These are phyloP conservation scores for Chionomys nivalis DNA, from an alignment of 2,113 vertebrate species.

Conservation along the genomic window DNA sequence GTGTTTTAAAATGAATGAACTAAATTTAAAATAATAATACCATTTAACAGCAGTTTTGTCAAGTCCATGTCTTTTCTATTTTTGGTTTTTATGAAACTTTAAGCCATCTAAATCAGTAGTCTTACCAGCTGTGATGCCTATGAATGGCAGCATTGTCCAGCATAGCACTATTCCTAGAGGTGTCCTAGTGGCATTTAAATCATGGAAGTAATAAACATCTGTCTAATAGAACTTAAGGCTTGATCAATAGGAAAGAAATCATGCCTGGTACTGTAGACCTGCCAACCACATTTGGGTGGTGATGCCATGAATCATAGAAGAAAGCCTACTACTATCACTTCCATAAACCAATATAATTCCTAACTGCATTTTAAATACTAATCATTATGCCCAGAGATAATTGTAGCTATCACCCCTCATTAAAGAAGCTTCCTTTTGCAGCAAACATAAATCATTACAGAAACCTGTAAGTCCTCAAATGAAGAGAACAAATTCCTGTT, in stretches of 20 bases:
- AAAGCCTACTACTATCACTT: too few species aligned
- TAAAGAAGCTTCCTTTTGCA: not conserved
- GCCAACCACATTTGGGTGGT: too few species aligned
- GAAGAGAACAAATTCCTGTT: not conserved
- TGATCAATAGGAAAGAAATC: not conserved
- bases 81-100: not conserved
- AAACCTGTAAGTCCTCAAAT: not conserved
- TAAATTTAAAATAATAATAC: not conserved
- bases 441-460: not conserved
- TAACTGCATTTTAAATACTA: too few species aligned
- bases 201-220: not conserved
- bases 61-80: not conserved
- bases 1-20: not conserved
- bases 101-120: not conserved
- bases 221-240: not conserved
- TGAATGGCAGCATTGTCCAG: not conserved
- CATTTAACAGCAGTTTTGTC: not conserved
- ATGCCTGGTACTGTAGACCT: too few species aligned
- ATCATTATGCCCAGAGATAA: too few species aligned
- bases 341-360: too few species aligned
- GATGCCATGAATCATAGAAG: too few species aligned
- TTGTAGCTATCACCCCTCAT: not conserved
- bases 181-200: not conserved
- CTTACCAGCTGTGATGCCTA: not conserved
- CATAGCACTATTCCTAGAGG: not conserved